Evolutionary conservation across 2,113 vertebrate species (phyloP).

Genomic region (Prochilodus magdalenae): DNA sequence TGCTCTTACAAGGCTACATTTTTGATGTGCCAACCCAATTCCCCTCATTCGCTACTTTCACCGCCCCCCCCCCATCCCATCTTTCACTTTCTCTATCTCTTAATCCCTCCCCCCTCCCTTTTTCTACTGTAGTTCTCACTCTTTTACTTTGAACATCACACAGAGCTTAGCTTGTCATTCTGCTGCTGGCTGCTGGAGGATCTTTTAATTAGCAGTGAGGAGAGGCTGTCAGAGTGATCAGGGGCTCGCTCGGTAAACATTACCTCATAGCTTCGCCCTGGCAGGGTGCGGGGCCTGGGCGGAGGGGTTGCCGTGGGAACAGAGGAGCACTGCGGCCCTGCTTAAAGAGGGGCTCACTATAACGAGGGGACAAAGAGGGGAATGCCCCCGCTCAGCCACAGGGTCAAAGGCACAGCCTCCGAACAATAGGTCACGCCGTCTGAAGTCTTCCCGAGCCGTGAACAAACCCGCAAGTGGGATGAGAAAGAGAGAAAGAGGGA

Average conservation of each 20-base stretch:
- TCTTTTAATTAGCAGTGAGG: conserved; percentile 57
- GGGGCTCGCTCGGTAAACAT: conserved; percentile 60
- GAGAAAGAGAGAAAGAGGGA: conserved; percentile 60
- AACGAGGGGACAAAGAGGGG: conserved; percentile 82
- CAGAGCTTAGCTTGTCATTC: conserved; percentile 52
- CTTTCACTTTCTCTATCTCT: conserved; percentile 45
- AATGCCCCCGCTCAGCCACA: conserved; percentile 75
- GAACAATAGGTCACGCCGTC: conserved; percentile 76
- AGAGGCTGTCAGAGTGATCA: conserved; percentile 51
- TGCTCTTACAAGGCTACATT: neutral
- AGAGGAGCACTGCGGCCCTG: conserved; percentile 66
- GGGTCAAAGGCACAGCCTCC: conserved; percentile 80
- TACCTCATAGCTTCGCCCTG: conserved; percentile 55
- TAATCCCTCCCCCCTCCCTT: conserved; percentile 41
- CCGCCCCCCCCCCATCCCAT: conserved; percentile 27
- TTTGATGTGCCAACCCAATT: conserved; percentile 22
- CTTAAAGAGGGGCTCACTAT: conserved; percentile 71
- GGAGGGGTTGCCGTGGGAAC: conserved; percentile 78
- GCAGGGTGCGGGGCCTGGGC: conserved; percentile 38
- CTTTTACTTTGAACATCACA: conserved; percentile 56
- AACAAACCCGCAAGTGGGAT: conserved; percentile 72
- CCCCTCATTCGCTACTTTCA: conserved; percentile 11
- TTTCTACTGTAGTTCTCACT: conserved; percentile 57
- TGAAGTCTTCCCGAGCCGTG: conserved; percentile 73
- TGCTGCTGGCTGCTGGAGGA: conserved; percentile 48